Percentiles rank a stretch among this genome's conserved stretches.
Conservation (phyloP, 2,888 invertebrate species). For the Drosophila mulleri region DNA sequence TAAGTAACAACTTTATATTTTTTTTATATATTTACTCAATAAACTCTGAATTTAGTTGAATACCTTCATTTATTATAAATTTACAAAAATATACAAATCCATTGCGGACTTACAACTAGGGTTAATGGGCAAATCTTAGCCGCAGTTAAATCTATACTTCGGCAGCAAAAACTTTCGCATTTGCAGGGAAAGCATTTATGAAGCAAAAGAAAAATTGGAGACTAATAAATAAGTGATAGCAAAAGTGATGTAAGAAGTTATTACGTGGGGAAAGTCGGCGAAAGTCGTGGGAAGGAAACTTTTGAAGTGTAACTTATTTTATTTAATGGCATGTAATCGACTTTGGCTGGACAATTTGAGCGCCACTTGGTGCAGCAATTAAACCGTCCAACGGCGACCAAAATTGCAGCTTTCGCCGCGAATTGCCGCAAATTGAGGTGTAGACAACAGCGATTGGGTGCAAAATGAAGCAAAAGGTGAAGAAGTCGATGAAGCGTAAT, state of each 20-base stretch:
- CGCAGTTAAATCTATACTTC: not conserved
- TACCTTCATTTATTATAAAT: too few species aligned
- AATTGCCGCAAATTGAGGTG: slow-evolving; percentile 61
- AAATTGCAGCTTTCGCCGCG: slow-evolving; percentile 57
- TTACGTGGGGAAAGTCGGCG: not conserved
- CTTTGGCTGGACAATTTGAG: slow-evolving; percentile 61
- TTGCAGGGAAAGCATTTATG: not conserved
- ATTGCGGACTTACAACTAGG: too few species aligned
- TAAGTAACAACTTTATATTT: too few species aligned
- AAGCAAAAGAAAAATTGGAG: not conserved
- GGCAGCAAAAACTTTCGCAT: slow-evolving; percentile 1
- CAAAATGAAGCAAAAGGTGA: slow-evolving; percentile 16
- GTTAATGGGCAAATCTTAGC: not conserved
- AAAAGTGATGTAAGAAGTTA: slow-evolving; percentile 36
- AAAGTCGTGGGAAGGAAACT: too few species aligned
- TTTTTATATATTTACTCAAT: too few species aligned
- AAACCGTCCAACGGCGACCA: slow-evolving; percentile 59
- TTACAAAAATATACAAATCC: too few species aligned
- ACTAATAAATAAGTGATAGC: slow-evolving; percentile 16
- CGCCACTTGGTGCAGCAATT: slow-evolving; percentile 66
- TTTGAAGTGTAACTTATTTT: slow-evolving; percentile 30
- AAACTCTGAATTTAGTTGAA: too few species aligned
- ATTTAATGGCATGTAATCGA: slow-evolving; percentile 62
- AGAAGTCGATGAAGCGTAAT: slow-evolving; percentile 47
- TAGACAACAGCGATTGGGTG: slow-evolving; percentile 23